phyloP scores from a whole-genome alignment of 30 jellyfish, hydroid and myxozoan genomes.

The Aurelia aurita region DNA sequence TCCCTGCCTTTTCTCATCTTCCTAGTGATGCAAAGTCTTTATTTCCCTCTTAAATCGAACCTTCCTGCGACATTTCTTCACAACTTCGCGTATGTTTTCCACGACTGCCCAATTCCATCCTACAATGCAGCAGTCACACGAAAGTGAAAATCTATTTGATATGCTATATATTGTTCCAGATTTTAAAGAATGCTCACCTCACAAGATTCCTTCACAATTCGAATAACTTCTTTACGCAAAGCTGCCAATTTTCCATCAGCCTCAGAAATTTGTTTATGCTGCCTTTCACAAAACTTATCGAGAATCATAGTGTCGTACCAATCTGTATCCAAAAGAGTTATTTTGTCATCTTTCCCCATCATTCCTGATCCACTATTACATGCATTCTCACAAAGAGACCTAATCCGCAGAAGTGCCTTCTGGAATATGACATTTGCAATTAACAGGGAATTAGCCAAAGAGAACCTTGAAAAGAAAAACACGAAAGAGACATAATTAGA shows the following conservation, averaged over 20 bases:
- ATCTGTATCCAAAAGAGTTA: constrained; percentile 35
- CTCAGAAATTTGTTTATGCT: constrained; percentile 31
- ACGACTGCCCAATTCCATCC: too few species aligned
- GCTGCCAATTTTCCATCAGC: constrained; percentile 31
- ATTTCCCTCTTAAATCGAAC: too few species aligned
- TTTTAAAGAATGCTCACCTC: constrained; percentile 47
- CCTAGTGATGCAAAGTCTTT: too few species aligned
- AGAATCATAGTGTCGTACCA: constrained; percentile 39
- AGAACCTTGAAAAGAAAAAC: neutral
- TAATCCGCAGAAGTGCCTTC: constrained; percentile 52
- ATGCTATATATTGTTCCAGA: too few species aligned
- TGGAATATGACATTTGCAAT: constrained; percentile 51
- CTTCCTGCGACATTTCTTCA: too few species aligned
- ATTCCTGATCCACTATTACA: constrained; percentile 57
- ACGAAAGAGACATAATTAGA: too few species aligned
- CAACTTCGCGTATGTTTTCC: too few species aligned
- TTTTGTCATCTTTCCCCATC: constrained; percentile 3
- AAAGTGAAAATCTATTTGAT: too few species aligned
- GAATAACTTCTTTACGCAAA: constrained; percentile 42
- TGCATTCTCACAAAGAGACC: constrained; percentile 43
- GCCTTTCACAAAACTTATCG: constrained; percentile 63
- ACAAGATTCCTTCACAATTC: constrained; percentile 49
- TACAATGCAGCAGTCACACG: too few species aligned
- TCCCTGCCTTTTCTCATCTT: too few species aligned
- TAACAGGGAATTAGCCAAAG: constrained; percentile 2